A percentile compares a stretch with the other conserved stretches of the same genome.
Evolutionary conservation across 1,140 invertebrate species (phyloP).

Genomic region (Papilio machaon): DNA sequence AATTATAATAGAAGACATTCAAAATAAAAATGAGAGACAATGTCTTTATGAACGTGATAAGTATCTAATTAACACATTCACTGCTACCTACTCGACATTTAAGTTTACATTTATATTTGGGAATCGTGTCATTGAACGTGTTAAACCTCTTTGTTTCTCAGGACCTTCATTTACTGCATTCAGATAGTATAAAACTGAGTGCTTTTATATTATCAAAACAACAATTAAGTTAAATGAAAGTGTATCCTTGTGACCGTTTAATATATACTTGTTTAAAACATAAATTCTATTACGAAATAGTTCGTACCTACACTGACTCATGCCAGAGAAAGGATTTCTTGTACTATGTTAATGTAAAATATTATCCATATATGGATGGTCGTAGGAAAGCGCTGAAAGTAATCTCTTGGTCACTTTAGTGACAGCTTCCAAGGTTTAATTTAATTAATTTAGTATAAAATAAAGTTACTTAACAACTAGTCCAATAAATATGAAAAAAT

Average conservation of each 20-base stretch:
- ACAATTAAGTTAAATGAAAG: conserved; percentile 14
- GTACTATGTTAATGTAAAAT: neutral
- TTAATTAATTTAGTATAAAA: neutral
- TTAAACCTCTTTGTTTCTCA: neutral
- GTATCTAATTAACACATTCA: too few species aligned
- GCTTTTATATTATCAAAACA: neutral
- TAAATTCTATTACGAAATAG: neutral
- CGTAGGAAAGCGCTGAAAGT: neutral
- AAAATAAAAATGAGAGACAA: too few species aligned
- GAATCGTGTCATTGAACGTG: neutral
- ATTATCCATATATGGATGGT: neutral
- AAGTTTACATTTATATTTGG: too few species aligned
- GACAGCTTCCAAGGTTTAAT: neutral
- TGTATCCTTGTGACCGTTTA: neutral
- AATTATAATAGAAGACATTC: too few species aligned
- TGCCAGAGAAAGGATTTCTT: neutral
- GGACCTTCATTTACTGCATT: neutral
- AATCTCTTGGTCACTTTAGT: neutral
- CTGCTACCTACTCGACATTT: too few species aligned
- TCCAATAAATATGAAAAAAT: too few species aligned
- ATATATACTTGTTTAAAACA: neutral
- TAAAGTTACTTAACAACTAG: neutral
- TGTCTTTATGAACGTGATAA: too few species aligned
- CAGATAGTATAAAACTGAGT: neutral
- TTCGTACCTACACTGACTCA: neutral